Conservation (phyloP, 2,888 invertebrate genomes). For the Agrotis clavis region DNA sequence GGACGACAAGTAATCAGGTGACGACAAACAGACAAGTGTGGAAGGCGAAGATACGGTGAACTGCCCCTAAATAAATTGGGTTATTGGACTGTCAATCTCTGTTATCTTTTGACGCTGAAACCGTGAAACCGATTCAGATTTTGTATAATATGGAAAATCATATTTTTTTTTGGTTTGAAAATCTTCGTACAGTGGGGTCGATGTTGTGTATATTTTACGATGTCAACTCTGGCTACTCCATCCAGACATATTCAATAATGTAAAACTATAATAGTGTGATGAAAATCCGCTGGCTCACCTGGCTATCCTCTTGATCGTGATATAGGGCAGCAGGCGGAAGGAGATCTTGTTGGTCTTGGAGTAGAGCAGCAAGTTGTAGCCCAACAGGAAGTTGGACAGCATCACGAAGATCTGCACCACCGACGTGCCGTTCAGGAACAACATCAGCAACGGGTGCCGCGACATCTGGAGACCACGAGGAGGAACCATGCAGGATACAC, state of each 20-base stretch:
- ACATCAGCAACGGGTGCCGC: constrained; percentile 71
- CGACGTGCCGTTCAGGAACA: constrained; percentile 80
- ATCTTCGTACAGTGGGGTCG: no score
- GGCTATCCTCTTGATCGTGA: constrained; percentile 71
- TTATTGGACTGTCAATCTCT: no score
- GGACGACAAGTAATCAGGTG: not conserved
- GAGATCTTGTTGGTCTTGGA: constrained; percentile 67
- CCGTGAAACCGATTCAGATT: no score
- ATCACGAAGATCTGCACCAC: constrained; percentile 80
- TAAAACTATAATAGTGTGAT: not conserved
- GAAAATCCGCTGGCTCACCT: constrained; percentile 59
- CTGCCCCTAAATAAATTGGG: not conserved
- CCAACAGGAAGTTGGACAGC: constrained; percentile 80
- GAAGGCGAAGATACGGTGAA: not conserved
- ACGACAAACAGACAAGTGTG: not conserved
- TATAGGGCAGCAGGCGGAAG: constrained; percentile 70
- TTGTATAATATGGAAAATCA: no score
- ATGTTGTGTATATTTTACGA: no score
- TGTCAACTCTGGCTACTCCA: not conserved
- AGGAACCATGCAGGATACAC: not conserved
- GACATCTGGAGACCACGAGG: constrained; percentile 64
- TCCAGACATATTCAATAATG: not conserved
- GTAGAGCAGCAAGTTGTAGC: constrained; percentile 76
- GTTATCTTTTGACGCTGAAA: no score
- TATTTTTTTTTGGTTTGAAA: no score